These are phyloP conservation scores for Gila robusta DNA, from an alignment of 2,797 vertebrate species.

Conservation along the genomic window DNA sequence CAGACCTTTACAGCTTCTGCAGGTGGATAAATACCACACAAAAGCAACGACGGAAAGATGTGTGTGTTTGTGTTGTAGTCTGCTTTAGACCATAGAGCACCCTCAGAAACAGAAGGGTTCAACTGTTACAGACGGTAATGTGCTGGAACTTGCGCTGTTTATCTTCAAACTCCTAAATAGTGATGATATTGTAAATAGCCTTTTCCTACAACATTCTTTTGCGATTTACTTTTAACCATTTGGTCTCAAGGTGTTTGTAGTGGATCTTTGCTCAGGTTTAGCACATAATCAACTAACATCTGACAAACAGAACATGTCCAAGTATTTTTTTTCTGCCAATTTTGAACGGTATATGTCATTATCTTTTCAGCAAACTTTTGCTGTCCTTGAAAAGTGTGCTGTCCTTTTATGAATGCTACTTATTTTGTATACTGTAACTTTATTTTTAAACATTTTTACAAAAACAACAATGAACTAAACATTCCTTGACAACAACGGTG, in stretches of 20 bases:
- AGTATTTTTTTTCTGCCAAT: not conserved
- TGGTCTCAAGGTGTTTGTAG: not conserved
- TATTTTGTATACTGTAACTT: not conserved
- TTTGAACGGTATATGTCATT: not conserved
- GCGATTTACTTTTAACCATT: not conserved
- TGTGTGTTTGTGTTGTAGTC: constrained; percentile 34
- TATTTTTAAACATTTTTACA: too few relatives aligned
- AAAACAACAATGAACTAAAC: too few relatives aligned
- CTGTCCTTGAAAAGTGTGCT: not conserved
- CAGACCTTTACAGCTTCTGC: constrained; percentile 48
- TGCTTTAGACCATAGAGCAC: constrained; percentile 49
- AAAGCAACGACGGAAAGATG: constrained; percentile 35
- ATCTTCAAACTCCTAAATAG: constrained; percentile 61
- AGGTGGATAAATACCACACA: constrained; percentile 60
- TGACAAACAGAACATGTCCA: not conserved
- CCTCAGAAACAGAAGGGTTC: constrained; percentile 51
- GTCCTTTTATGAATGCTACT: not conserved
- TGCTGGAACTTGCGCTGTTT: constrained; percentile 69
- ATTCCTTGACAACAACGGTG: too few relatives aligned
- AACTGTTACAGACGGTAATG: constrained; percentile 42
- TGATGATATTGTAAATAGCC: constrained; percentile 46
- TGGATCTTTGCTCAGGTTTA: not conserved
- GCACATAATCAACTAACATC: not conserved
- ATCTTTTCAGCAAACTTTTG: not conserved
- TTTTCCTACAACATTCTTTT: not conserved